Conservation (phyloP, 2,113 vertebrate species). For the Aix galericulata region DNA sequence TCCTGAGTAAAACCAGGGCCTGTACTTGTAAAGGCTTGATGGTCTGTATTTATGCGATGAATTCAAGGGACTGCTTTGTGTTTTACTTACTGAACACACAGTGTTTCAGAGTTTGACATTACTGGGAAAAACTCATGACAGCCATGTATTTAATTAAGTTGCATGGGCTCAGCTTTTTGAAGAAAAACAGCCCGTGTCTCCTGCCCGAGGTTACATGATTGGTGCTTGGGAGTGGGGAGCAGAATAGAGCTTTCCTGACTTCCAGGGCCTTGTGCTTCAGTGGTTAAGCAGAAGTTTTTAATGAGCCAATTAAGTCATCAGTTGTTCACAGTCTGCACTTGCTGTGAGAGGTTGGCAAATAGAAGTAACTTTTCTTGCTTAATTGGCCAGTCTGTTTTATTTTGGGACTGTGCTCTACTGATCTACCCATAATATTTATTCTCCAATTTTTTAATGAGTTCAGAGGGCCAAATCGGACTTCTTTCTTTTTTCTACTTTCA, state of each 20-base stretch:
- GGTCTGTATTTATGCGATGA: background rate
- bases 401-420: constrained; percentile 9
- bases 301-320: constrained; percentile 66
- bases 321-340: constrained; percentile 47
- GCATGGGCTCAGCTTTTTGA: background rate
- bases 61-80: background rate
- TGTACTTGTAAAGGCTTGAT: background rate
- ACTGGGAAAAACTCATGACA: background rate
- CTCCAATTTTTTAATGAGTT: background rate
- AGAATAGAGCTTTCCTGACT: background rate
- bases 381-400: constrained; percentile 49
- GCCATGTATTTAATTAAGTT: background rate
- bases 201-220: background rate
- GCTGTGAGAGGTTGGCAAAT: constrained; percentile 47
- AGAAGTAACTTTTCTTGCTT: constrained; percentile 48
- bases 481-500: background rate
- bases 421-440: constrained; percentile 31
- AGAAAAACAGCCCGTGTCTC: background rate
- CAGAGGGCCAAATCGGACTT: background rate
- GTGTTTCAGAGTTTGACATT: background rate
- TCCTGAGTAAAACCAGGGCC: background rate
- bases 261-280: constrained; percentile 29
- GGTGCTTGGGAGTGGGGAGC: background rate
- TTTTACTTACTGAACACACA: background rate
- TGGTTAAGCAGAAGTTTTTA: constrained; percentile 51